phyloP scores from a whole-genome alignment of 30 jellyfish, hydroid and myxozoan genomes.

The Nemopilema nomurai region DNA sequence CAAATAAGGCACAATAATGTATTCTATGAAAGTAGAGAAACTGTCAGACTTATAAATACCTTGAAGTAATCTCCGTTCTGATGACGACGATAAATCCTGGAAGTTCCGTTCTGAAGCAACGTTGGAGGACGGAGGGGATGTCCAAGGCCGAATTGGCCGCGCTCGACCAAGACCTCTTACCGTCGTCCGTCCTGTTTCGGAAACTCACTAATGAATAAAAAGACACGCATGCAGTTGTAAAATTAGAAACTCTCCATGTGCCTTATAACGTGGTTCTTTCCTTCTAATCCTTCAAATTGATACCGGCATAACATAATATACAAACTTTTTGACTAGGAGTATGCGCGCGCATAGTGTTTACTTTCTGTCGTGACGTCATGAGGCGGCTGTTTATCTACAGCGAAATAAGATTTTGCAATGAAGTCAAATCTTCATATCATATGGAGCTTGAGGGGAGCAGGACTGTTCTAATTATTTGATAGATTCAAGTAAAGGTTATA shows the following conservation, averaged over 20 bases:
- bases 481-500: constrained; percentile 33
- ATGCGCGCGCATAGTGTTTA: not conserved
- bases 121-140: too few relatives aligned
- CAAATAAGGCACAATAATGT: too few relatives aligned
- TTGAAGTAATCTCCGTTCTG: too few relatives aligned
- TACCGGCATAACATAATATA: not conserved
- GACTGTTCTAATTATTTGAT: constrained; percentile 19
- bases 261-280: not conserved
- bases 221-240: constrained; percentile 3
- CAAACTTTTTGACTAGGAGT: not conserved
- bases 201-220: not conserved
- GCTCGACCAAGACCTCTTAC: too few relatives aligned
- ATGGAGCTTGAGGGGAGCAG: constrained; percentile 58
- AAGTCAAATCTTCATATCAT: constrained; percentile 42
- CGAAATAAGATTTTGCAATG: constrained; percentile 48
- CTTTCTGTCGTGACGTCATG: not conserved
- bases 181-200: not conserved
- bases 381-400: not conserved
- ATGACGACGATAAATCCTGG: too few relatives aligned
- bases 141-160: too few relatives aligned
- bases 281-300: not conserved
- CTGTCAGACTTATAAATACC: too few relatives aligned
- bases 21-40: too few relatives aligned
- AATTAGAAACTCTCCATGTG: constrained; percentile 1
- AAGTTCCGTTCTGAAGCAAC: too few relatives aligned